Base-by-base conservation (phyloP, 1,140 invertebrate genomes). In the Geopemphigus sp. region DNA sequence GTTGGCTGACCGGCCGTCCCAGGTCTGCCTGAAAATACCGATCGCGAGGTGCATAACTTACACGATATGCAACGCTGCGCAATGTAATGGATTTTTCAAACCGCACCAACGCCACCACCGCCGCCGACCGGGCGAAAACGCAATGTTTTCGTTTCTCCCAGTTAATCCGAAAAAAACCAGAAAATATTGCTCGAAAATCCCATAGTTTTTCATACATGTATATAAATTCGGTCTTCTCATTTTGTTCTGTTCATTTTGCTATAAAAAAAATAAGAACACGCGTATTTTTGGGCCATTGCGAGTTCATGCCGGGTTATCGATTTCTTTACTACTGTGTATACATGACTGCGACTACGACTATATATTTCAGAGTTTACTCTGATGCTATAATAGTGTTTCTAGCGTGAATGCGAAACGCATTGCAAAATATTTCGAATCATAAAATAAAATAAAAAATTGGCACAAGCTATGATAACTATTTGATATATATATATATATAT, bases 81-180 rank as follows among this genome's bases (percentile, higher is more conserved):
- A 54, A 72, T 47, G 47, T 72, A 72, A 72, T 72, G 50, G 68
- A 54, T 72, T 72, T 72, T 54, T 72, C 68, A 54, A 54, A 72
- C 50, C 45, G 47, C 47, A 50, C 66, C 22, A 10, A 54, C 22
- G 22, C 66, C 45, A 17, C 47, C 24, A 17, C 10, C 26, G 14
- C 26, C 26, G 59, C 15, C 59, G 59, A 19, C 57, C 24, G n/a
- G 24, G 26, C 47, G 14, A 72, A 72, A 72, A 72, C 24, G 64
- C 45, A 47, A 39, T n/a, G 24, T 39, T 53, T 54, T n/a, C 14
- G 17, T 72, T 72, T 54, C 50, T 29, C 26, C 50, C 6, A 32
- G 50, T 53, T 29, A 10, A 0, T 54, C 50, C 24, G 17, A 54
- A 54, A 54, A 14, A n/a, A 19, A 19, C n/a, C 19, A 8, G 32